phyloP scores from a whole-genome alignment of 1,140 invertebrate genomes.

The Araneus ventricosus region DNA sequence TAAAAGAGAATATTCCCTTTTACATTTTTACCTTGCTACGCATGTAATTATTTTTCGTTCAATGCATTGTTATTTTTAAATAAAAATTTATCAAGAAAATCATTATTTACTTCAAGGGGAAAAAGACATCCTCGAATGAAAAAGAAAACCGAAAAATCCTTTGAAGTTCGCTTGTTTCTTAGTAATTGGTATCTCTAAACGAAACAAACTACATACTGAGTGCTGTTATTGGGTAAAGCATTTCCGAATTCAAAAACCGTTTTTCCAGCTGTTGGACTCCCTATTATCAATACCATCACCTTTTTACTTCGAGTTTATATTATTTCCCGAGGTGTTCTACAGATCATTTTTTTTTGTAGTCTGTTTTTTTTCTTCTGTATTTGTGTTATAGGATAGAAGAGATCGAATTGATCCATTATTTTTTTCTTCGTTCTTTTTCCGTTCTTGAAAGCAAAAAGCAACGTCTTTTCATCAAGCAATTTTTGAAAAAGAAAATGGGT shows the following conservation, averaged over 20 bases:
- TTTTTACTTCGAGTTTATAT: neutral
- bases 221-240: neutral
- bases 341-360: neutral
- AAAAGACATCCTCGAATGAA: neutral
- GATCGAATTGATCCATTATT: neutral
- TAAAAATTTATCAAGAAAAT: neutral
- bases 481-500: slow-evolving; percentile 22
- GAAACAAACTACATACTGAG: neutral
- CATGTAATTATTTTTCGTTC: no score
- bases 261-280: neutral
- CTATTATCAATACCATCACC: neutral
- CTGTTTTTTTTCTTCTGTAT: neutral
- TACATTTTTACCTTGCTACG: no score
- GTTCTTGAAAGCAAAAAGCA: neutral
- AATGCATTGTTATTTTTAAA: neutral
- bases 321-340: neutral
- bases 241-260: neutral
- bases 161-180: neutral
- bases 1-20: no score
- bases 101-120: neutral
- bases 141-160: neutral
- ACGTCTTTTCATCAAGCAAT: neutral
- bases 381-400: neutral
- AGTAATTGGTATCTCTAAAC: neutral
- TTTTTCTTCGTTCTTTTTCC: neutral